A percentile compares a stretch with the other conserved stretches of the same genome.
phyloP scores from a whole-genome alignment of 2,888 invertebrate genomes.

The Watsonalla binaria region DNA sequence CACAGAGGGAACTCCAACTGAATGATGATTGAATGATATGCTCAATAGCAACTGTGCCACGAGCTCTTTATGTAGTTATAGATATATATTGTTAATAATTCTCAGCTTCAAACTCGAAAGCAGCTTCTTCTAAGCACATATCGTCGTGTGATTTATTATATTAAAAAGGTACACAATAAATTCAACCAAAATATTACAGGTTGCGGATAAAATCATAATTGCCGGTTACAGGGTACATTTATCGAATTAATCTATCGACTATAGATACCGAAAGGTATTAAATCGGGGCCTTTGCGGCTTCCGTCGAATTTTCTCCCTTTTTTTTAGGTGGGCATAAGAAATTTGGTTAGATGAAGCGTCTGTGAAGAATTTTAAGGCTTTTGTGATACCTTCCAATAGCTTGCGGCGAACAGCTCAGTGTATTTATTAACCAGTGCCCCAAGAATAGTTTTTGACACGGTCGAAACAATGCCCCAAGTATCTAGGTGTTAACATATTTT shows the following conservation, averaged over 20 bases:
- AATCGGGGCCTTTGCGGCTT: conserved; percentile 31
- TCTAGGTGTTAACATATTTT: too few relatives aligned
- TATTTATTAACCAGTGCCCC: not conserved
- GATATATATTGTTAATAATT: too few relatives aligned
- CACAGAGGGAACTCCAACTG: too few relatives aligned
- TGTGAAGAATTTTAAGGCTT: not conserved
- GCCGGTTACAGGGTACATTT: conserved; percentile 47
- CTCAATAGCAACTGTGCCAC: too few relatives aligned
- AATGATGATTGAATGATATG: too few relatives aligned
- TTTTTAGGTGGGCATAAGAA: conserved; percentile 1
- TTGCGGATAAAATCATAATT: conserved; percentile 61
- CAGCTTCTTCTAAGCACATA: not conserved
- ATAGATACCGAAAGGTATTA: conserved; percentile 26
- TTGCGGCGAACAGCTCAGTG: not conserved
- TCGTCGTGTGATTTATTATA: not conserved
- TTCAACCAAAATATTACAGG: conserved; percentile 16
- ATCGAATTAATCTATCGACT: conserved; percentile 65
- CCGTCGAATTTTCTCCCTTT: conserved; percentile 30
- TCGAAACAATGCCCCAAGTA: too few relatives aligned
- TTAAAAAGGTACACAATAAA: not conserved
- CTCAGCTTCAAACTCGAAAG: too few relatives aligned
- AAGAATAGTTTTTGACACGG: too few relatives aligned
- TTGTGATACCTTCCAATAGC: not conserved
- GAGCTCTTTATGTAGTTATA: too few relatives aligned
- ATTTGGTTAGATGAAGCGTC: not conserved